Percentiles rank a stretch among this genome's conserved stretches.
phyloP scores from a whole-genome alignment of 2,797 vertebrate species.

The Coccyzus lansbergi region DNA sequence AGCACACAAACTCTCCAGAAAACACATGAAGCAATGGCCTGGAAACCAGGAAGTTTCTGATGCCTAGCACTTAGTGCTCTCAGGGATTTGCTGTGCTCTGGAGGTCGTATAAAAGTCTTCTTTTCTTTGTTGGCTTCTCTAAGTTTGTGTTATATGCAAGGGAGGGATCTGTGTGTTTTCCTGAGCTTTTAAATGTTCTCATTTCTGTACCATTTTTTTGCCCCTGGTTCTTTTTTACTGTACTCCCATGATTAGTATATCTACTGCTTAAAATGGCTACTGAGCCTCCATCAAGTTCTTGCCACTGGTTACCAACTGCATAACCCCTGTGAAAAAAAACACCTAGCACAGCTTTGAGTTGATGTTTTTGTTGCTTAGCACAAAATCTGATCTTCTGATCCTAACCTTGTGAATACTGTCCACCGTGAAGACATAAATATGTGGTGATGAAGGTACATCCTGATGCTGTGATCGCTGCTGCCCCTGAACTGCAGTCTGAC shows the following conservation, averaged over 20 bases:
- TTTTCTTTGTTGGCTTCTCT: constrained; percentile 12
- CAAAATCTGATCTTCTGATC: constrained; percentile 53
- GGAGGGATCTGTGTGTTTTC: background rate
- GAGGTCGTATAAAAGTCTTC: constrained; percentile 33
- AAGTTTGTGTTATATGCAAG: background rate
- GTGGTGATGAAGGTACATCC: background rate
- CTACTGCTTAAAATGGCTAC: constrained; percentile 67
- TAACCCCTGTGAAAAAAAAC: constrained; percentile 55
- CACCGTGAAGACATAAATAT: background rate
- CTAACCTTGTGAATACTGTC: constrained; percentile 66
- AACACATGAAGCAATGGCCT: background rate
- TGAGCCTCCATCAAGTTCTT: constrained; percentile 43
- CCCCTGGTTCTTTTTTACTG: background rate
- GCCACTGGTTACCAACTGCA: constrained; percentile 30
- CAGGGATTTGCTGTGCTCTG: constrained; percentile 30
- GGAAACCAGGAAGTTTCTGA: constrained; percentile 49
- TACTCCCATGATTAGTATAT: constrained; percentile 5
- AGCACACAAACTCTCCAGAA: constrained; percentile 30
- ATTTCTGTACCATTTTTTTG: background rate
- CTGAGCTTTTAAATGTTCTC: background rate
- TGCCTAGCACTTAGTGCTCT: constrained; percentile 4
- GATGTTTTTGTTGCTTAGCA: constrained; percentile 74
- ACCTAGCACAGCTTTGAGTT: constrained; percentile 56
- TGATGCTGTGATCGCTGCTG: background rate
- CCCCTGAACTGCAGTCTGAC: accelerated